These are phyloP conservation scores for Danio albolineatus DNA, from an alignment of 2,797 vertebrate species.

Conservation along the genomic window DNA sequence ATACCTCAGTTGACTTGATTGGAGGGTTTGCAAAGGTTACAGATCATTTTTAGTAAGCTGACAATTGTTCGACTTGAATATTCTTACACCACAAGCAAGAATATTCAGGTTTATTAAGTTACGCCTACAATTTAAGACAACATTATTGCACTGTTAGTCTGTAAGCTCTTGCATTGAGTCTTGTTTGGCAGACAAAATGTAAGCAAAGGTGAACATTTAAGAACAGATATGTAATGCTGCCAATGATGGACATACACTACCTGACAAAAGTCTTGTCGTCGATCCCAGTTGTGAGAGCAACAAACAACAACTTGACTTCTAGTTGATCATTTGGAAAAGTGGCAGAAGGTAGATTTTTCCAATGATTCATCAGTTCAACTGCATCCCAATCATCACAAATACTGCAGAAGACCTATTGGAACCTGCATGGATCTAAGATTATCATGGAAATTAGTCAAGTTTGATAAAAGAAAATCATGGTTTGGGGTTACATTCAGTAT, in stretches of 20 bases:
- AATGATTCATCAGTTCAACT: no score
- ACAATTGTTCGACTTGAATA: not conserved
- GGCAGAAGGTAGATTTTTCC: no score
- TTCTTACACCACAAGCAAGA: constrained; percentile 3
- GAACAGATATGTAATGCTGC: not conserved
- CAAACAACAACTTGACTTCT: no score
- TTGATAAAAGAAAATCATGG: no score
- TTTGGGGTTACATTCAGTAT: no score
- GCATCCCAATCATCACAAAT: no score
- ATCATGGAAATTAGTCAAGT: no score
- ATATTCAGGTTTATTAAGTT: not conserved
- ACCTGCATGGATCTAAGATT: no score
- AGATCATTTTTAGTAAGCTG: not conserved
- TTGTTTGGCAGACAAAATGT: constrained; percentile 1
- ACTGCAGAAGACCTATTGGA: no score
- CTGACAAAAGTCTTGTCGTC: no score
- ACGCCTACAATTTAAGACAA: not conserved
- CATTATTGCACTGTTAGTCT: not conserved
- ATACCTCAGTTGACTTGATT: not conserved
- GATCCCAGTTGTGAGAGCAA: no score
- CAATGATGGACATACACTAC: not conserved
- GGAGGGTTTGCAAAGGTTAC: not conserved
- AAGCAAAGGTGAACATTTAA: not conserved
- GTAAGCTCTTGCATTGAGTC: not conserved
- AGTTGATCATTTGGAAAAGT: no score